Evolutionary conservation across 2,888 invertebrate genomes (phyloP).

Genomic region (Cacoxenus indagator): DNA sequence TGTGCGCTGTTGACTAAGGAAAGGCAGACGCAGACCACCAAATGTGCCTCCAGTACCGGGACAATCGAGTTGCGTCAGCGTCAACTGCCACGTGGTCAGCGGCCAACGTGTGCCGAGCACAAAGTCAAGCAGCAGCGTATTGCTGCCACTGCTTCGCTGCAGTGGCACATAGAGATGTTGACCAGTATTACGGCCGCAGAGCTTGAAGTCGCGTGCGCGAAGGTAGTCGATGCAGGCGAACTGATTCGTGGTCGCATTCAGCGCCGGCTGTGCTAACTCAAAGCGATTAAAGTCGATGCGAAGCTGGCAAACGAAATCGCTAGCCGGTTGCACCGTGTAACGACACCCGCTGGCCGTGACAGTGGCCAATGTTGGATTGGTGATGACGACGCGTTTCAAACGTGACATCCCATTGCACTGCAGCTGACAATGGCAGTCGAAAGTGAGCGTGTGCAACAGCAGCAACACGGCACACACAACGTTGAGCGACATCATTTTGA

Average conservation of each 20-base stretch:
- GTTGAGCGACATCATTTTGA: background rate
- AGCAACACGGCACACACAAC: conserved; percentile 24
- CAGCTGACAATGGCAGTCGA: conserved; percentile 39
- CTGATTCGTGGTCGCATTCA: conserved; percentile 39
- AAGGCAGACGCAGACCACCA: conserved; percentile 43
- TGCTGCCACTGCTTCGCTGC: conserved; percentile 42
- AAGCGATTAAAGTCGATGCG: conserved; percentile 62
- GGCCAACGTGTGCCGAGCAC: conserved; percentile 70
- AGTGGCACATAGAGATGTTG: conserved; percentile 73
- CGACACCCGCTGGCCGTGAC: conserved; percentile 45
- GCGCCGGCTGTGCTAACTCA: conserved; percentile 57
- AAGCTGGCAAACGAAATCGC: conserved; percentile 59
- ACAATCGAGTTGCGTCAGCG: conserved; percentile 77
- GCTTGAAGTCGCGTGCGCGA: conserved; percentile 56
- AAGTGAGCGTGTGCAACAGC: background rate
- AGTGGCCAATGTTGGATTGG: conserved; percentile 51
- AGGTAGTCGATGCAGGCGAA: conserved; percentile 58
- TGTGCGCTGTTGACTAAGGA: conserved; percentile 44
- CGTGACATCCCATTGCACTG: conserved; percentile 56
- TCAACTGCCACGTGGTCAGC: conserved; percentile 73
- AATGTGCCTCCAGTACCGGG: conserved; percentile 39
- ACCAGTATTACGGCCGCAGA: conserved; percentile 77
- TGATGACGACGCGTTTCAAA: conserved; percentile 62
- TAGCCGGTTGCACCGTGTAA: conserved; percentile 57
- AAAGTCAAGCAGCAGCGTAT: conserved; percentile 70